Base-by-base conservation (phyloP, 2,797 vertebrate species). In the Neomorphus geoffroyi region DNA sequence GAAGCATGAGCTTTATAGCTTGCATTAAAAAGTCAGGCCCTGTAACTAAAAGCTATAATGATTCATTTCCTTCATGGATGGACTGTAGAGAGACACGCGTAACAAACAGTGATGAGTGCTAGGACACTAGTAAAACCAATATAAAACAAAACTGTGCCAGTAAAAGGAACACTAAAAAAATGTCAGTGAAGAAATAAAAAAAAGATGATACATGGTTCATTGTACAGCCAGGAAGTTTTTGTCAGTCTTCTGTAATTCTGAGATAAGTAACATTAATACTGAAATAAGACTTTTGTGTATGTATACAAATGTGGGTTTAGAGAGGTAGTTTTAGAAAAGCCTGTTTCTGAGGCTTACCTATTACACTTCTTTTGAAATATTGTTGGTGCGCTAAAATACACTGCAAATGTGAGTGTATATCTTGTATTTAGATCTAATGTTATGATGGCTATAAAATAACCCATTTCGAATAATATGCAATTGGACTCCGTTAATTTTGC, bases 41-140 rank as follows among this genome's bases (percentile, higher is more conserved):
- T 80, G 79, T 90, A 88, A 90, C 74, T 92, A 83, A 91, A 92
- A 93, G 79, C 91, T 74, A 41, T 86, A 90, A 90, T 91, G 85
- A 92, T 96, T 91, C 28, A 78, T 93, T 92, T 95, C 57, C 62
- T 93, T 85, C 0, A 1, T 78, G 87, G 85, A 82, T 0, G 10
- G 72, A 54, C 80, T 86, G 43, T 33, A 51, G 88, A 87, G 71
- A 80, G 66, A 48, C 74, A 30, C 4, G 51, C 4, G 60, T 60
- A 81, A 48, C 64, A 27, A 80, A 56, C 80, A 73, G 73, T 41
- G 54, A 57, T 57, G 60, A 75, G 73, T 80, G 80, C 83, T 41
- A 51, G 77, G 73, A 50, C 0, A 1, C n/a, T 37, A 86, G 75
- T 90, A 92, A 94, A 86, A 77, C 54, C 85, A 62, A 33, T 91